Base-by-base conservation (phyloP, 1,140 invertebrate species). In the Cherax destructor region DNA sequence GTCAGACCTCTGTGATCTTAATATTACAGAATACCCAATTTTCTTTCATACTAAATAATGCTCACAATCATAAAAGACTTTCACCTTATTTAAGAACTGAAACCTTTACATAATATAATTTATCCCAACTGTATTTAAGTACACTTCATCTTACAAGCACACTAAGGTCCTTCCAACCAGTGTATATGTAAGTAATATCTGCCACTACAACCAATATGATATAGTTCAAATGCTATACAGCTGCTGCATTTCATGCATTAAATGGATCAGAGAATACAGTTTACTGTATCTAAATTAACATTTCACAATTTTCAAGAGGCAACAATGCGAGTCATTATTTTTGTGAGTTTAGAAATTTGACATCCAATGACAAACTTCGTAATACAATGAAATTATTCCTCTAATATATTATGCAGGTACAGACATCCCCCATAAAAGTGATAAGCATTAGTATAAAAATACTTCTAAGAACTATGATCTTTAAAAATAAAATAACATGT, bases 111-210 rank as follows among this genome's bases (percentile, higher is more conserved):
- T 30, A 86, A 86, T 21, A 86, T 52, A 86, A 74, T 76, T 86
- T 52, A 49, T 86, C 9, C 76, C 76, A 77, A 87, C 52, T 41
- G 56, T 47, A 61, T 76, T 49, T 87, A 87, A 87, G 85, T 87
- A 87, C 85, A 87, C 85, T 87, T 87, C 85, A 87, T 79, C 72
- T 72, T 59, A 59, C 21, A n/a, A 74, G 85, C 85, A 77, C 59
- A 77, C 85, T 87, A 87, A 87, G 74, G 85, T 76, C 85, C 50
- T 59, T 56, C 30, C 41, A 76, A 24, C 69, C 24, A 74, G n/a
- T 74, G n/a, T 74, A 16, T 65, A 21, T 65, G 21, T 65, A 65
- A 65, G 69, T 74, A 74, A 74, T n/a, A 74, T 74, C 69, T 74
- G 24, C 69, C 69, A 74, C 24, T 74, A 74, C 69, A 74, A 21